Percentiles rank a stretch among this genome's conserved stretches.
Conservation (phyloP, 1,140 invertebrate species). For the Rhagoletis pomonella region DNA sequence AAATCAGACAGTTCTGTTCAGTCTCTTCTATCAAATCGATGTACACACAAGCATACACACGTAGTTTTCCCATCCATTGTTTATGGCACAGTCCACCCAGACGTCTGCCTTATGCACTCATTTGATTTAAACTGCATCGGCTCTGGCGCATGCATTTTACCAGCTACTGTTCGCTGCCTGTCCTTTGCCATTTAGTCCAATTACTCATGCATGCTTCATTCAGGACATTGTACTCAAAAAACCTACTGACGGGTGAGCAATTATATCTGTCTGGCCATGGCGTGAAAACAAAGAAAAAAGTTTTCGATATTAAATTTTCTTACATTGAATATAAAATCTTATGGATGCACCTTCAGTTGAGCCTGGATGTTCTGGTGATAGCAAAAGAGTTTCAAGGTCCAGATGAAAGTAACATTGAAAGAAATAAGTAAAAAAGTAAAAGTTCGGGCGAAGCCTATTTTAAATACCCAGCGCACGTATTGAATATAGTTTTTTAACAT, state of each 20-base stretch:
- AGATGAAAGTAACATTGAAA: background rate
- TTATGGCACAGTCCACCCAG: background rate
- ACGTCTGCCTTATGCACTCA: background rate
- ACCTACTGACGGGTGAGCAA: background rate
- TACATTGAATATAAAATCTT: background rate
- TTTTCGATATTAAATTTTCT: background rate
- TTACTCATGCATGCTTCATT: background rate
- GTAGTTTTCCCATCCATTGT: background rate
- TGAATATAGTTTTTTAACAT: too few relatives aligned
- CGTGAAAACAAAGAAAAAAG: background rate
- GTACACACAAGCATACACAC: too few relatives aligned
- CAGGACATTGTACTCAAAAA: background rate
- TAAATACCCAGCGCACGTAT: too few relatives aligned
- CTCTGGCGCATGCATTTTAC: constrained; percentile 12
- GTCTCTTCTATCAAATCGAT: too few relatives aligned
- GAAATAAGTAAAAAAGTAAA: background rate
- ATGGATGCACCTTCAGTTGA: background rate
- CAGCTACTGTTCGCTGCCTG: background rate
- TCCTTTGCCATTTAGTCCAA: background rate
- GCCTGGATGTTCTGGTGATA: background rate
- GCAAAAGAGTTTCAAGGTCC: constrained; percentile 4
- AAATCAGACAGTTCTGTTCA: constrained; percentile 6
- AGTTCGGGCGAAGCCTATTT: too few relatives aligned
- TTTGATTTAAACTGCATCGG: background rate
- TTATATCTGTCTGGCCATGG: constrained; percentile 22